These are phyloP conservation scores for Troides aeacus DNA, from an alignment of 2,888 invertebrate species.

Conservation along the genomic window DNA sequence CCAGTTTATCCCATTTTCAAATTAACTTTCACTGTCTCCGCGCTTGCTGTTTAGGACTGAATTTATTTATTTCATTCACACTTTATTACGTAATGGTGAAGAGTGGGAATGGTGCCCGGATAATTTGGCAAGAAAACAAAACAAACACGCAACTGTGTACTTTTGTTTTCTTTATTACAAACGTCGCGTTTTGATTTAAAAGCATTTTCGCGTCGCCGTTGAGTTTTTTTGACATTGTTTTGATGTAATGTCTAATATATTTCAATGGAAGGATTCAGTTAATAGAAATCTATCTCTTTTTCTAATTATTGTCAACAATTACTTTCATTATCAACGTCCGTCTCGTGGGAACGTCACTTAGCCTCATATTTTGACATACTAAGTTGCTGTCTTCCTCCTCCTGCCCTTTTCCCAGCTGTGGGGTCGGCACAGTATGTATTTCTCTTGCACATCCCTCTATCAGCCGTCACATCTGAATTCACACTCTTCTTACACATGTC, in stretches of 20 bases:
- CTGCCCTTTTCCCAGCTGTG: too few species aligned
- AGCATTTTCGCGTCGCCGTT: background rate
- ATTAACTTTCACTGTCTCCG: conserved; percentile 76
- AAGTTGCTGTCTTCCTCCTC: too few species aligned
- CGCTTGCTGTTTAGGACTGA: conserved; percentile 57
- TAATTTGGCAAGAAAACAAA: conserved; percentile 18
- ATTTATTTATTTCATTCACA: conserved; percentile 66
- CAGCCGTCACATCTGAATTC: too few species aligned
- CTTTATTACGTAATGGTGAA: conserved; percentile 46
- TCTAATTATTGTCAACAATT: too few species aligned
- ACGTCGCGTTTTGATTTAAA: conserved; percentile 11
- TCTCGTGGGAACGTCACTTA: too few species aligned
- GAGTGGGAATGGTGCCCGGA: conserved; percentile 35
- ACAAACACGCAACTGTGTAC: conserved; percentile 14
- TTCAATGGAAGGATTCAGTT: background rate
- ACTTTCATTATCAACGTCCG: too few species aligned
- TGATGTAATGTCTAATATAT: background rate
- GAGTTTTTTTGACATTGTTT: background rate
- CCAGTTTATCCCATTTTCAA: conserved; percentile 78
- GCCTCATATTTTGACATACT: too few species aligned
- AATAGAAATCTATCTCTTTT: too few species aligned
- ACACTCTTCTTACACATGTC: too few species aligned
- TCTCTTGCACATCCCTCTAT: too few species aligned
- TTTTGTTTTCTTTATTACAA: conserved; percentile 17
- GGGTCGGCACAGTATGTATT: too few species aligned